These are phyloP conservation scores for Beris chalybata DNA, from an alignment of 2,888 invertebrate genomes.

Conservation along the genomic window DNA sequence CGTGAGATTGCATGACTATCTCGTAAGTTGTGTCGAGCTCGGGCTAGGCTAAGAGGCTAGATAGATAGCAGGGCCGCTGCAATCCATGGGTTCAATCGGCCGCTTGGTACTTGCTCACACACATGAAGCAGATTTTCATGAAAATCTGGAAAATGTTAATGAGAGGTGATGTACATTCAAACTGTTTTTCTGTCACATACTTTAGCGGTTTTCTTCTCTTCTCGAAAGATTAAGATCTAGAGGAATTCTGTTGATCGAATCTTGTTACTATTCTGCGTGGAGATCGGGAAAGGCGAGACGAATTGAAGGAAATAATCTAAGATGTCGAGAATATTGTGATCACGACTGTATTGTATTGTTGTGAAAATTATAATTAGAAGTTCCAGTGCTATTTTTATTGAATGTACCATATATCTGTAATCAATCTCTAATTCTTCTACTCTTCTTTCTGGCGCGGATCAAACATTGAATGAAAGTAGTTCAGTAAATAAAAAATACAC, in stretches of 20 bases:
- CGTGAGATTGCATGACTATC: slow-evolving; percentile 13
- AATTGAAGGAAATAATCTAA: no score
- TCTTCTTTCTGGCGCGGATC: no score
- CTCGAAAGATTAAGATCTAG: slow-evolving; percentile 28
- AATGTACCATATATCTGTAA: no score
- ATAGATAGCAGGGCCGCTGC: not conserved
- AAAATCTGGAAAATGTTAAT: slow-evolving; percentile 36
- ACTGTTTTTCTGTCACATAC: slow-evolving; percentile 9
- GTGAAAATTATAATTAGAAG: no score
- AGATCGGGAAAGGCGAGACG: no score
- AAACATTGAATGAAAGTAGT: no score
- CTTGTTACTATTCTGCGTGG: no score
- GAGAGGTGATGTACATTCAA: slow-evolving; percentile 17
- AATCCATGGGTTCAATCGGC: slow-evolving; percentile 30
- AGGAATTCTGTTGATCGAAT: slow-evolving; percentile 12
- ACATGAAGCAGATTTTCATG: slow-evolving; percentile 19
- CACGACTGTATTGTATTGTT: no score
- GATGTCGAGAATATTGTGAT: no score
- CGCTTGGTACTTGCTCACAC: not conserved
- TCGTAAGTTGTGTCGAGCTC: not conserved
- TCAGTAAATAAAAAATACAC: no score
- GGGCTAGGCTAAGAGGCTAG: not conserved
- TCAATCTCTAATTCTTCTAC: no score
- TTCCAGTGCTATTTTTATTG: no score
- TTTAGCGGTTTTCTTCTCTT: slow-evolving; percentile 18